These are phyloP conservation scores for Silurus lanzhouensis DNA, from an alignment of 2,797 vertebrate genomes.

Conservation along the genomic window DNA sequence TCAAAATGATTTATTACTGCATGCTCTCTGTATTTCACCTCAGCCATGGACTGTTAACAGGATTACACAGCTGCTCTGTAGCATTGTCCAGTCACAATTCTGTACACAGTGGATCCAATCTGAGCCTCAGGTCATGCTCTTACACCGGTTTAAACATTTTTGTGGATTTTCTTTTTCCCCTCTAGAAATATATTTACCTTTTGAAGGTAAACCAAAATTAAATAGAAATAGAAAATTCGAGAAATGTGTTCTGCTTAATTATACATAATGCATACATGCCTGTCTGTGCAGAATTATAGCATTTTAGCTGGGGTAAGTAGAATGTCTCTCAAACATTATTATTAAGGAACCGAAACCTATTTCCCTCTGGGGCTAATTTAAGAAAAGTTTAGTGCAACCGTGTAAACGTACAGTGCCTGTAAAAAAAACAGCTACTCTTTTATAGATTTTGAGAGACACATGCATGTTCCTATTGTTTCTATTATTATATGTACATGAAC, in stretches of 20 bases:
- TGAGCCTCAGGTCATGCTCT: not conserved
- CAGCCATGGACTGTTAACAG: not conserved
- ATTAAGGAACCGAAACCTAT: not conserved
- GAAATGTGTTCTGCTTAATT: not conserved
- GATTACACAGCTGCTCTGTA: not conserved
- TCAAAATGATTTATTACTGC: not conserved
- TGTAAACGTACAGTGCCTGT: not conserved
- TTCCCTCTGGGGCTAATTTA: not conserved
- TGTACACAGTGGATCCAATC: not conserved
- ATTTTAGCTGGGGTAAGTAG: slow-evolving; percentile 17
- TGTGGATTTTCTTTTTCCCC: not conserved
- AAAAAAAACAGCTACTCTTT: too few species aligned
- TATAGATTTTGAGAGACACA: too few species aligned
- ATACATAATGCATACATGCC: not conserved
- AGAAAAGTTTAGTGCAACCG: not conserved
- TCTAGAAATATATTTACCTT: not conserved
- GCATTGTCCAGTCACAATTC: not conserved
- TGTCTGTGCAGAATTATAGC: not conserved
- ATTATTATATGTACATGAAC: too few species aligned
- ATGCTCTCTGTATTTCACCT: not conserved
- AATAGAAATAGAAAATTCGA: not conserved
- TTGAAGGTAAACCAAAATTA: not conserved
- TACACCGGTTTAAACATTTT: not conserved
- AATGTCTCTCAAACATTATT: slow-evolving; percentile 49
- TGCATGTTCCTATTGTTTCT: too few species aligned